Evolutionary conservation across 2,888 invertebrate species (phyloP), one percentile per base, ranked within the genome.

Genomic region (Ametastegia equiseti): DNA sequence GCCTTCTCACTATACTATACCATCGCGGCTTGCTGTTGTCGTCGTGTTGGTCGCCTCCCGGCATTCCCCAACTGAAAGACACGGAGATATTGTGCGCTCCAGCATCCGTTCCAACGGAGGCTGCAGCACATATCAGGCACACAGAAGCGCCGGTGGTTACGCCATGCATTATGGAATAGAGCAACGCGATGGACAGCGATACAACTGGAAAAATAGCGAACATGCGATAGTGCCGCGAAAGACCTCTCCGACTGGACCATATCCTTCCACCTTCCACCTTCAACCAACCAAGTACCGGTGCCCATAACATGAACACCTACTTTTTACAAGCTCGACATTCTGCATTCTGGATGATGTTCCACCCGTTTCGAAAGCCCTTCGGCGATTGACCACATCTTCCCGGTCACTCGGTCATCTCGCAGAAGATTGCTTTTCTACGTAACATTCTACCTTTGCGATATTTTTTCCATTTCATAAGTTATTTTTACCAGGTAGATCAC

Each of bases 121-220:
- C 84, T 83, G 86, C 85, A n/a, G n/a, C n/a, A n/a, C n/a, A 85
- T 86, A 85, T 85, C 85, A 82, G 84, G 83, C 82, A 86, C 30
- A 81, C 69, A 81, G 79, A 63, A 83, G 80, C 80, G 81, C 27
- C 81, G 80, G 79, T 65, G 50, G 82, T 69, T 83, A 79, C 86
- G 85, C 85, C 86, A 90, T 90, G 88, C 89, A 90, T 90, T 90
- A 90, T 90, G 88, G 88, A 90, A 89, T 87, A 86, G 82, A 63
- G 60, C 27, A 19, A 30, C 60, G 63, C 60, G 78, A 85, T 84
- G 85, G 82, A 86, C 86, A 86, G 85, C 87, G 86, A 88, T 88
- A 87, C 87, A 85, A 84, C 83, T 85, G 87, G 88, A 89, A 90
- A 89, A 89, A 89, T 89, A 88, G 87, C 87, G 85, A 86, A 88